Evolutionary conservation across 2,888 invertebrate genomes (phyloP).

Genomic region (Morinoia aosen): DNA sequence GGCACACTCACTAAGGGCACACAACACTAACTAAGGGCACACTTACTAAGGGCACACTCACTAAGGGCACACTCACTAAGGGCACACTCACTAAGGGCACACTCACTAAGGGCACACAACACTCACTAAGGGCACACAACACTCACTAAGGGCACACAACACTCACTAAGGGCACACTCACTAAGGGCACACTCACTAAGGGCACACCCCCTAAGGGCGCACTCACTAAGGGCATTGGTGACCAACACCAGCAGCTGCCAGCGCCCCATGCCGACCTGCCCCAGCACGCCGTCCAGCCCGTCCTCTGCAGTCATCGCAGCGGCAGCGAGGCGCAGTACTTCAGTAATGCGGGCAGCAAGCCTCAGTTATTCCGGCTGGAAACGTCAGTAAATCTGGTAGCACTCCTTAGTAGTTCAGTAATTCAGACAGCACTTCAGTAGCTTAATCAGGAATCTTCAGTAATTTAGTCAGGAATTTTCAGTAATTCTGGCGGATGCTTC

Average conservation of each 20-base stretch:
- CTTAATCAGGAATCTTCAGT: too few species aligned
- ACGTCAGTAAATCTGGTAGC: too few species aligned
- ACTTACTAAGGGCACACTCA: neutral
- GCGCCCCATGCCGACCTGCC: slow-evolving; percentile 22
- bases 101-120: neutral
- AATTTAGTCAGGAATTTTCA: too few species aligned
- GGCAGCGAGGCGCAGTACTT: neutral
- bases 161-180: neutral
- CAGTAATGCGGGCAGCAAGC: too few species aligned
- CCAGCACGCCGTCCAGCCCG: slow-evolving; percentile 42
- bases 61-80: too few species aligned
- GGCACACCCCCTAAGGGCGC: neutral
- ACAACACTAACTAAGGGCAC: neutral
- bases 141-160: too few species aligned
- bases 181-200: neutral
- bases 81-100: too few species aligned
- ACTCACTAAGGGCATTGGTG: slow-evolving; percentile 40
- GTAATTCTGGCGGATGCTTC: too few species aligned
- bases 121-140: too few species aligned
- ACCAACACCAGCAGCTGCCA: slow-evolving; percentile 46
- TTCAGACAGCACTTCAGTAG: too few species aligned
- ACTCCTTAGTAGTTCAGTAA: too few species aligned
- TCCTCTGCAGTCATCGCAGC: slow-evolving; percentile 6
- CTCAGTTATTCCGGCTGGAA: too few species aligned
- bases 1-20: neutral